Evolutionary conservation across 1,140 invertebrate genomes (phyloP), one percentile per base, ranked within the genome.

Genomic region (Coenobita brevimanus): DNA sequence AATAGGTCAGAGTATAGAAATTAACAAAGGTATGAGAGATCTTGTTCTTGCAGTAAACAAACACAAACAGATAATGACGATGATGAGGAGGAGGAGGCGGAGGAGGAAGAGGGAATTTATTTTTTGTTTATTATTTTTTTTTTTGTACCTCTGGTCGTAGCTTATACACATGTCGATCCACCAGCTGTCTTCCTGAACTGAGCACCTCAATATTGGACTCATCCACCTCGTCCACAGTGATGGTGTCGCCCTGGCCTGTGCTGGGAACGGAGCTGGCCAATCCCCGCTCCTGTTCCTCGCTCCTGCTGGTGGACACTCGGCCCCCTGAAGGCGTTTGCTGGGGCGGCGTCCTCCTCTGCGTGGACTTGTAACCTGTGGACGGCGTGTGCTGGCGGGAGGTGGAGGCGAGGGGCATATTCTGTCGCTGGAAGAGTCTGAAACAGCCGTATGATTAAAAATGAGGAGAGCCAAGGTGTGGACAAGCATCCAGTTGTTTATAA

Each of bases 121-220:
- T n/a, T n/a, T n/a, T n/a, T n/a, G n/a, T n/a, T n/a, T n/a, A n/a
- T n/a, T n/a, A n/a, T n/a, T n/a, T n/a, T n/a, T n/a, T n/a, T n/a
- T n/a, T n/a, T n/a, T n/a, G n/a, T 41, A 84, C 82, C 67, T 76
- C 67, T 57, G 82, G 82, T n/a, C 71, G 54, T 27, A 84, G 27
- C 3, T 27, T 76, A 43, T 76, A 84, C 50, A 84, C 30, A 24
- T 84, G 69, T 57, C 46, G 82, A 21, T 84, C 71, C 10, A 76
- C 33, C n/a, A 84, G 46, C 17, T 75, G 82, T 60, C 71, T 57
- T 46, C 38, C 60, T 17, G 82, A 73, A 13, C 36, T 73, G 15
- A 83, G 41, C 27, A 83, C 41, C 2, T 84, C 82, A 62, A 76
- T 84, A 38, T 84, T 50, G n/a, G 27, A 6, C 30, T 41, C 71